Evolutionary conservation across 2,797 vertebrate genomes (phyloP).

Genomic region (Fistularia commersonii): DNA sequence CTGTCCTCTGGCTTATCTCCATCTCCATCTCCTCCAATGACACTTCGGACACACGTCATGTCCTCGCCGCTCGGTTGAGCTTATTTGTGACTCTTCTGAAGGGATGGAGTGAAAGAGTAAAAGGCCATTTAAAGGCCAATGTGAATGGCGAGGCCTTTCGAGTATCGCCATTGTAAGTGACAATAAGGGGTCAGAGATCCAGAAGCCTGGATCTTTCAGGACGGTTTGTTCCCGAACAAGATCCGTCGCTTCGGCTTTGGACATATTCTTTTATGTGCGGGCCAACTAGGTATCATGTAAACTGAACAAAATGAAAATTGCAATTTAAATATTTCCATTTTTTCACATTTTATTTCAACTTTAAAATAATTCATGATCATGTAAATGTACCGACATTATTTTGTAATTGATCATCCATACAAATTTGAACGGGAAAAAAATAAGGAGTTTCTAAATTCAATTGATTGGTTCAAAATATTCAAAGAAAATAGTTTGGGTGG

Average conservation of each 20-base stretch:
- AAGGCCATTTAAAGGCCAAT: conserved; percentile 67
- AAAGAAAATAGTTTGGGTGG: no score
- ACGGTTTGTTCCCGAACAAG: conserved; percentile 43
- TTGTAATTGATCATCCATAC: no score
- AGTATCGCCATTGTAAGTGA: conserved; percentile 47
- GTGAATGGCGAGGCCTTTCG: conserved; percentile 59
- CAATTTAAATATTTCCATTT: no score
- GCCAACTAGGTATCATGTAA: no score
- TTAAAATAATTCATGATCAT: no score
- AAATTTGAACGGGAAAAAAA: no score
- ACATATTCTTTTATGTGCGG: no score
- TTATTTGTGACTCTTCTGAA: conserved; percentile 32
- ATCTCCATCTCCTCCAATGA: background rate
- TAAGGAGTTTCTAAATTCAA: no score
- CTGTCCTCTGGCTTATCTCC: background rate
- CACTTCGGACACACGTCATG: background rate
- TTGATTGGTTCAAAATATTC: no score
- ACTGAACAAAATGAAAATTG: no score
- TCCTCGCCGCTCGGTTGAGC: background rate
- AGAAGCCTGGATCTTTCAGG: conserved; percentile 46
- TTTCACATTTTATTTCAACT: no score
- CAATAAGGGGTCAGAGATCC: conserved; percentile 43
- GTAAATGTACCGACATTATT: no score
- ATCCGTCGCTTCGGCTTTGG: conserved; percentile 48
- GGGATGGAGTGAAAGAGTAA: conserved; percentile 38